phyloP scores from a whole-genome alignment of 2,113 vertebrate species.

The Equus quagga region DNA sequence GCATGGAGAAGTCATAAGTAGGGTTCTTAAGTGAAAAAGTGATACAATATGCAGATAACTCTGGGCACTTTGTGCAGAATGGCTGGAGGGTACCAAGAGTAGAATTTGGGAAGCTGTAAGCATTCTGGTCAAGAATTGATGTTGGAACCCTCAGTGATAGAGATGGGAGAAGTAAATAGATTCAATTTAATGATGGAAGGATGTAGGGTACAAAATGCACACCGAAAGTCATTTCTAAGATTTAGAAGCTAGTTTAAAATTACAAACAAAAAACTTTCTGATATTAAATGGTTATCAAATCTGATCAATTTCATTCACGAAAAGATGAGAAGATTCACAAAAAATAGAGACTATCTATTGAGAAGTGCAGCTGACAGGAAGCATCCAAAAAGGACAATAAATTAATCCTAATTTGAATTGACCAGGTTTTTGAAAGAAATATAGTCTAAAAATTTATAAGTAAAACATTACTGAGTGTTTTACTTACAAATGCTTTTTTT shows the following conservation, averaged over 20 bases:
- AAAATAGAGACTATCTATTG: not conserved
- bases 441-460: not conserved
- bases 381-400: not conserved
- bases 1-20: not conserved
- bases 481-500: not conserved
- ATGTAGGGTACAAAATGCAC: not conserved
- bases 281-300: conserved; percentile 15
- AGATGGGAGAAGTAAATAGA: not conserved
- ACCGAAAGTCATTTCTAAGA: not conserved
- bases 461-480: not conserved
- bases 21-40: not conserved
- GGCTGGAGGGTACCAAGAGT: not conserved
- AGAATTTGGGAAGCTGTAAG: not conserved
- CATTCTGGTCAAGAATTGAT: not conserved
- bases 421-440: not conserved
- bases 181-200: not conserved
- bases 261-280: not conserved
- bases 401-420: not conserved
- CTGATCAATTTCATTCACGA: not conserved
- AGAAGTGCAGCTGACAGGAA: not conserved
- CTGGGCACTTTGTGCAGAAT: not conserved
- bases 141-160: not conserved
- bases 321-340: not conserved
- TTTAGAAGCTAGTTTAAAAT: not conserved
- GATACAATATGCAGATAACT: not conserved